Base-by-base conservation (phyloP, 2,113 vertebrate species). In the Hemibates koningsi region DNA sequence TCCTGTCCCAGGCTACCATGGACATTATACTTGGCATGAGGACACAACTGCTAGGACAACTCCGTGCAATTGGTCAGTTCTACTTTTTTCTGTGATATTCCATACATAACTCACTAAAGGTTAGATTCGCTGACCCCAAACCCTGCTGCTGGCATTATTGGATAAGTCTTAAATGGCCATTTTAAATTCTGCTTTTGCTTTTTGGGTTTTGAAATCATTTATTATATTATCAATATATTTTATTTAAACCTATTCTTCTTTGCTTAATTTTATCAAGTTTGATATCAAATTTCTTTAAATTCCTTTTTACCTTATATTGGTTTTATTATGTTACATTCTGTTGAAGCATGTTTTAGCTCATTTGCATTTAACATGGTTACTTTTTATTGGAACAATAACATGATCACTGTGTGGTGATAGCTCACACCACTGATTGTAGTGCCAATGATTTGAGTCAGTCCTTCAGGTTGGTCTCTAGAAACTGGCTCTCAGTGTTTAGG, bases 1-100 rank as follows among this genome's bases (percentile, higher is more conserved):
- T 98, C 89, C 91, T 99, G 43, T 99, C 98, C 54, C 98, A 99
- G 90, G 98, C 98, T 89, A 98, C 98, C 1, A 98, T 99, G 99
- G 97, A 99, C 93, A 98, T 98, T 91, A 98, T 99, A 1, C 92
- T 98, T 16, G 98, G 98, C 90, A 98, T 99, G 97, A 97, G 98
- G 92, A 97, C 97, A 6, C 98, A 99, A 90, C 94, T 99, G 54
- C 96, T 99, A 83, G 98, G 98, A 90, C 98, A 99, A 17, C 98
- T 99, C 52, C 96, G 99, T 93, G 98, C 98, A 7, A 98, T 98
- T 92, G 98, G 99, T 99, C 54, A 56, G 95, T 91, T 41, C 45
- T 29, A 9, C 34, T 54, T 54, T 41, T 24, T 54, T 73, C 4
- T 5, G 16, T 81, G 24, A 19, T 13, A 38, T 19, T 41, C 41